These are phyloP conservation scores for Synergus umbraculus DNA, from an alignment of 2,888 invertebrate species.

Conservation along the genomic window DNA sequence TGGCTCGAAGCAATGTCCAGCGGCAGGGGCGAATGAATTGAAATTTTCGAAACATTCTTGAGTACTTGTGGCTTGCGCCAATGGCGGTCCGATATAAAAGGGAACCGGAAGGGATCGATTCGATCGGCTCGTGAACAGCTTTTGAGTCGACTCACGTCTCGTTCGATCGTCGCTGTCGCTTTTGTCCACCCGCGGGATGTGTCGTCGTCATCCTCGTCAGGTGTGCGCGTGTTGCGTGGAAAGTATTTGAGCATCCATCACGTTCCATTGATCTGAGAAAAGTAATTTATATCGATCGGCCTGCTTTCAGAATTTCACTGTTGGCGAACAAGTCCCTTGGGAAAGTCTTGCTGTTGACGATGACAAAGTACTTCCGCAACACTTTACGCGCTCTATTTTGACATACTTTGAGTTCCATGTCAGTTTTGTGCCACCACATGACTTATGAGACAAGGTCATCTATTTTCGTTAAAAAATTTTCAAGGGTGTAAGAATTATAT, in stretches of 20 bases:
- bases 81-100: slow-evolving; percentile 12
- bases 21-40: slow-evolving; percentile 49
- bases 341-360: slow-evolving; percentile 1
- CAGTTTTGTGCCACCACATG: neutral
- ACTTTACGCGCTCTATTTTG: neutral
- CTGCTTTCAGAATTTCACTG: slow-evolving; percentile 32
- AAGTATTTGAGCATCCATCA: slow-evolving; percentile 10
- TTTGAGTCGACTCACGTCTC: slow-evolving; percentile 36
- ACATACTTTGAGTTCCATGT: neutral
- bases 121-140: slow-evolving; percentile 26
- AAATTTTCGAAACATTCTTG: slow-evolving; percentile 37
- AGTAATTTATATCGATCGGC: slow-evolving; percentile 34
- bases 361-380: slow-evolving; percentile 14
- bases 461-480: neutral
- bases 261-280: slow-evolving; percentile 24
- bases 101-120: slow-evolving; percentile 36
- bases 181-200: slow-evolving; percentile 31
- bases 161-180: slow-evolving; percentile 29
- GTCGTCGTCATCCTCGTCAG: neutral
- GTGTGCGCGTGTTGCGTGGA: slow-evolving; percentile 32
- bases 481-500: neutral
- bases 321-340: neutral
- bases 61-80: slow-evolving; percentile 36
- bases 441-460: neutral
- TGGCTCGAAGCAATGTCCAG: slow-evolving; percentile 1